Conservation (phyloP, 2,888 invertebrate genomes). For the Eupithecia inturbata region DNA sequence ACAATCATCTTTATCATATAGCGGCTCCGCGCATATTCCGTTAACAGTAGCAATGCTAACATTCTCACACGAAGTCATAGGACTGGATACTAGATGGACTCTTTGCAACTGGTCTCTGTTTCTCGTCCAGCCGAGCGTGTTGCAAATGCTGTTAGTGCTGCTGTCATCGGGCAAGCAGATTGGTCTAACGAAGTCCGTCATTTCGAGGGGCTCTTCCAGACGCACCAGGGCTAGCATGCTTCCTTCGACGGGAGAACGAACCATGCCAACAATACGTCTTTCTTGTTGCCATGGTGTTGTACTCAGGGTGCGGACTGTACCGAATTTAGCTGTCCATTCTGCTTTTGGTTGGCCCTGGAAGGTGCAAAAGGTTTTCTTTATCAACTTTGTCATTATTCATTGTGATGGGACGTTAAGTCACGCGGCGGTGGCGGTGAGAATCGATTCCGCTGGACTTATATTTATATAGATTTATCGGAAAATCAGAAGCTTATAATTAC, state of each 20-base stretch:
- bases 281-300: constrained; percentile 95
- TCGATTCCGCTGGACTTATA: background rate
- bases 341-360: constrained; percentile 91
- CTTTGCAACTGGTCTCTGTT: constrained; percentile 92
- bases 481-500: background rate
- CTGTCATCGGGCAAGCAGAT: constrained; percentile 89
- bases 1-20: constrained; percentile 91
- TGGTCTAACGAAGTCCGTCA: constrained; percentile 93
- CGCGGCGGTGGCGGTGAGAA: background rate
- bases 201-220: constrained; percentile 88
- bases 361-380: background rate
- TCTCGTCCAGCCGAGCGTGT: constrained; percentile 93
- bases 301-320: constrained; percentile 89
- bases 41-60: constrained; percentile 93
- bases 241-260: constrained; percentile 95
- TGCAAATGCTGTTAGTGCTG: constrained; percentile 84
- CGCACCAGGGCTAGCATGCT: constrained; percentile 93
- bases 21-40: constrained; percentile 92
- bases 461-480: background rate
- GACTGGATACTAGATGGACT: constrained; percentile 89
- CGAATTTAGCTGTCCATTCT: constrained; percentile 93
- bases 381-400: background rate
- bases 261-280: constrained; percentile 92
- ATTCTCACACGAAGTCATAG: constrained; percentile 93
- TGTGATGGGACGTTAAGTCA: background rate